Base-by-base conservation (phyloP, 2,888 invertebrate genomes). In the Sycophila texana region DNA sequence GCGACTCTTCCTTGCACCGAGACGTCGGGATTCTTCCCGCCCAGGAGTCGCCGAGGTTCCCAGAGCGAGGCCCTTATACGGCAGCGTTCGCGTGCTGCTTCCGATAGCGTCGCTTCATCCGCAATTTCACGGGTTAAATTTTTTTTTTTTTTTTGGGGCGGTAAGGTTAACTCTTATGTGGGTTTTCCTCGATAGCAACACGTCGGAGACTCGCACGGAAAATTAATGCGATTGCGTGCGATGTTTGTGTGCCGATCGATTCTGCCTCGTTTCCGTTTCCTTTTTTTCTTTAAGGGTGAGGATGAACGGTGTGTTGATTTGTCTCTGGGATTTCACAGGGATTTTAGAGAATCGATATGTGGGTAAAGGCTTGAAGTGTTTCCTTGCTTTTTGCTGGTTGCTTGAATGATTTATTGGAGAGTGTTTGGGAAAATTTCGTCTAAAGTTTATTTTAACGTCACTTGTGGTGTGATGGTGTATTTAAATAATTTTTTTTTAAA, bases 41-140 rank as follows among this genome's bases (percentile, higher is more conserved):
- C 2, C 47, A 26, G 20, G 18, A 20, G 58, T 18, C 18, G 26
- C 61, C 26, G 61, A 26, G 22, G 22, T n/a, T 61, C 26, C n/a
- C 26, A 30, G 18, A 2, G 4, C 4, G 61, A 53, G 14, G 10
- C 53, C 53, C 53, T 53, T n/a, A 26, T 16, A 3, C 63, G 47
- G 16, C n/a, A 14, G 4, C 2, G 30, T 47, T 14, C 53, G 26
- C 22, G n/a, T 22, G 22, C 10, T 60, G 20, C 53, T 63, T n/a
- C 61, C 61, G 49, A 4, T 39, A 5, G 39, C 39, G 39, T 39
- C 5, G 22, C 30, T 14, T 5, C n/a, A 26, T 16, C 55, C 55
- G 51, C 30, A 26, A 68, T 68, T 68, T 68, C 55, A 68, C 68
- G 68, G 53, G n/a, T 26, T 68, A 39, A 63, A 2, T 39, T 13